Evolutionary conservation across 2,113 vertebrate species (phyloP).

Genomic region (Hippocampus comes): DNA sequence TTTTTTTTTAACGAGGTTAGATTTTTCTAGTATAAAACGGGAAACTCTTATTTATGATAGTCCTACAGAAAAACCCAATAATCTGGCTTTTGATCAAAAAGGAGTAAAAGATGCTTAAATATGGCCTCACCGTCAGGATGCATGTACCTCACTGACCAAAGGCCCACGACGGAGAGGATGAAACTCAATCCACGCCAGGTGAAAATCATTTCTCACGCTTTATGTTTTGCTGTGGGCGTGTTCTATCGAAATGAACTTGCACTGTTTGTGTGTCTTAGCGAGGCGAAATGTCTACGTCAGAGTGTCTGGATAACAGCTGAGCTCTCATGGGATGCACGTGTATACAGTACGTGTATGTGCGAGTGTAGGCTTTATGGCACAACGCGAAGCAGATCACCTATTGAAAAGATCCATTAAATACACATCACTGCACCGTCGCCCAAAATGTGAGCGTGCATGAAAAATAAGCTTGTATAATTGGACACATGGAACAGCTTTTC

Average conservation of each 20-base stretch:
- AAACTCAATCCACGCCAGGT: constrained; percentile 60
- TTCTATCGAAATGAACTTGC: neutral
- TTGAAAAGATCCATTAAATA: constrained; percentile 37
- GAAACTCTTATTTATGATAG: too few species aligned
- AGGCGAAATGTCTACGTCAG: constrained; percentile 12
- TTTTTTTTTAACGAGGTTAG: too few species aligned
- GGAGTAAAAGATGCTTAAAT: neutral
- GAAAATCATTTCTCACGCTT: constrained; percentile 55
- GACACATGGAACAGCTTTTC: constrained; percentile 16
- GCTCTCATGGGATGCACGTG: constrained; percentile 5
- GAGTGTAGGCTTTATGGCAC: constrained; percentile 13
- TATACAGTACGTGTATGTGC: constrained; percentile 7
- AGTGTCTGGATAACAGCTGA: constrained; percentile 21
- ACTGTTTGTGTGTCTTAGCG: constrained; percentile 25
- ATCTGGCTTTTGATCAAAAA: neutral
- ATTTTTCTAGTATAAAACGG: too few species aligned
- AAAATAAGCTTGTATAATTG: constrained; percentile 26
- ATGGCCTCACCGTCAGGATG: neutral
- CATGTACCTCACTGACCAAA: constrained; percentile 45
- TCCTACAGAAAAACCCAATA: too few species aligned
- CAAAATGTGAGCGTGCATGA: constrained; percentile 17
- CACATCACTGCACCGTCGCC: constrained; percentile 20
- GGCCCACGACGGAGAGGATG: constrained; percentile 38
- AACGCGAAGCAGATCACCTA: constrained; percentile 37
- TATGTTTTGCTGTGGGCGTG: constrained; percentile 24